phyloP scores from a whole-genome alignment of 2,113 vertebrate species.

The Microcebus murinus region DNA sequence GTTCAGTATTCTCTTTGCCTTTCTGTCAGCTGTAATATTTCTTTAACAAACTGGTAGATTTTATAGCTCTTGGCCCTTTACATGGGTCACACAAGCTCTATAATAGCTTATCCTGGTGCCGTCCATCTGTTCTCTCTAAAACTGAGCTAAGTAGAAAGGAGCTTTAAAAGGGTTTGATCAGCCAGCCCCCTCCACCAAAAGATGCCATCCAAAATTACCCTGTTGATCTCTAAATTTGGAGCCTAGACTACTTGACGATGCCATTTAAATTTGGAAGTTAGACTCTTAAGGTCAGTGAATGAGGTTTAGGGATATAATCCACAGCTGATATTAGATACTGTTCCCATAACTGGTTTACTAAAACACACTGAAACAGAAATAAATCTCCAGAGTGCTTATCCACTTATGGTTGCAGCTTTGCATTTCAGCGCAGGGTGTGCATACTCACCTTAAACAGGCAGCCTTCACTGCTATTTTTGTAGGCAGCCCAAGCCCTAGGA shows the following conservation, averaged over 20 bases:
- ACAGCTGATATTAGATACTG: constrained; percentile 5
- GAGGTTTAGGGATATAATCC: constrained; percentile 10
- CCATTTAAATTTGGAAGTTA: constrained; percentile 65
- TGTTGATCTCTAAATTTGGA: constrained; percentile 47
- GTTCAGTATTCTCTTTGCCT: background rate
- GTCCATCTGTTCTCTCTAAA: constrained; percentile 53
- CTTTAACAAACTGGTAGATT: constrained; percentile 2
- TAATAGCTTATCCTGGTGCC: constrained; percentile 1
- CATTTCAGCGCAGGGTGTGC: background rate
- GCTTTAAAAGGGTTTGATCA: constrained; percentile 40
- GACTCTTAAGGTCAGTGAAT: constrained; percentile 26
- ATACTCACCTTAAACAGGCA: background rate
- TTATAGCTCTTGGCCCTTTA: constrained; percentile 15
- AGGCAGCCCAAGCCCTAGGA: background rate
- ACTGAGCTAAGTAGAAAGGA: constrained; percentile 1
- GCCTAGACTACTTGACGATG: constrained; percentile 29
- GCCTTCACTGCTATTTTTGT: background rate
- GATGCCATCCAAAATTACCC: constrained; percentile 56
- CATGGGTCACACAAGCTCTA: background rate
- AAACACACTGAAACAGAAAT: constrained; percentile 38
- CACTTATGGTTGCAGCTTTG: background rate
- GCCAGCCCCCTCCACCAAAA: background rate
- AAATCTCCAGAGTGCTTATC: constrained; percentile 6
- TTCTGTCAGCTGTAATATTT: constrained; percentile 40
- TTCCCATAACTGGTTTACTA: constrained; percentile 26